Conservation (phyloP, 2,113 vertebrate genomes). For the Dicaeum eximium region DNA sequence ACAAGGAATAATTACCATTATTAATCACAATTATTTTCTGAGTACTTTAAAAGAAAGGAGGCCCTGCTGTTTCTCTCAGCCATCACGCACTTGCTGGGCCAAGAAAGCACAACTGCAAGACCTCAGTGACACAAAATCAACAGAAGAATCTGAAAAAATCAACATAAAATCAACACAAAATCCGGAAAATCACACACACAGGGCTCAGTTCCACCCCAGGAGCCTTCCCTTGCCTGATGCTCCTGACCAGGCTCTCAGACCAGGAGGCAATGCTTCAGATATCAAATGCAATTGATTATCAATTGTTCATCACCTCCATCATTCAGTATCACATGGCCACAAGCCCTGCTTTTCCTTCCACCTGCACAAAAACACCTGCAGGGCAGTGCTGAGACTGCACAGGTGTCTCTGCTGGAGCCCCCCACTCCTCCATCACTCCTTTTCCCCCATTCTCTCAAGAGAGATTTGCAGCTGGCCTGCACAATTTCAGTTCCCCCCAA, state of each 20-base stretch:
- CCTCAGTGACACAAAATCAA: background rate
- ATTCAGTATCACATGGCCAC: too few relatives aligned
- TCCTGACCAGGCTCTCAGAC: background rate
- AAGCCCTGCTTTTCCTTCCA: background rate
- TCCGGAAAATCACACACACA: background rate
- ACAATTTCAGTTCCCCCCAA: background rate
- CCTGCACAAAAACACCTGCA: background rate
- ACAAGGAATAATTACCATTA: background rate
- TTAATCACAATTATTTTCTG: background rate
- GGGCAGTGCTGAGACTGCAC: background rate
- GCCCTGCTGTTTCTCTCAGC: background rate
- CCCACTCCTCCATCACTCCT: background rate
- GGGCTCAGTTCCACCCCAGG: background rate
- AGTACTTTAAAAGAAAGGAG: background rate
- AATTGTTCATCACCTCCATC: too few relatives aligned
- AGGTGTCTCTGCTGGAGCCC: background rate
- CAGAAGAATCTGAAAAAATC: too few relatives aligned
- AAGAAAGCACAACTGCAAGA: background rate
- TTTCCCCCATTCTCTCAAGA: background rate
- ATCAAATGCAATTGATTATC: background rate
- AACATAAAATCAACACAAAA: background rate
- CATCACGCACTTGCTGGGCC: fast-evolving
- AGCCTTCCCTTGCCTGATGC: background rate
- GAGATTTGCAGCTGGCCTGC: background rate
- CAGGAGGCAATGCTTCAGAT: background rate